phyloP scores from a whole-genome alignment of 1,140 invertebrate species.

The Hylaeus anthracinus region DNA sequence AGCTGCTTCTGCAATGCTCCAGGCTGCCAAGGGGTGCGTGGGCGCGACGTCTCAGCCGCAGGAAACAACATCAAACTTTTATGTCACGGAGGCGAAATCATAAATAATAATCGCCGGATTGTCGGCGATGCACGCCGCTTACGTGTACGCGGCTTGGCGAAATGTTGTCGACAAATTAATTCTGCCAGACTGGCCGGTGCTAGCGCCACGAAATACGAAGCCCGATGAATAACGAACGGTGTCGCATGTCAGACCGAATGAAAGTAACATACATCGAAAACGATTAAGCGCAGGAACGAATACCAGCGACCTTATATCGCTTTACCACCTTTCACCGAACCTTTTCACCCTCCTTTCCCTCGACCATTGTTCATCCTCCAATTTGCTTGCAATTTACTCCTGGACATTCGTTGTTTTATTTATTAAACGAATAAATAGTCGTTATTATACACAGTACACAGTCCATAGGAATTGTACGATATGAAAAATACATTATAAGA shows the following conservation, averaged over 20 bases:
- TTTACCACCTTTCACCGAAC: conserved; percentile 38
- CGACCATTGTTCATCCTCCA: conserved; percentile 4
- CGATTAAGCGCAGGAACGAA: conserved; percentile 34
- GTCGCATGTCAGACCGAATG: conserved; percentile 48
- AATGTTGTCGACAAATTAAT: conserved; percentile 60
- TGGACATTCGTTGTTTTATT: background rate
- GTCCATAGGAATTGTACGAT: no score
- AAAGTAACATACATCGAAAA: conserved; percentile 59
- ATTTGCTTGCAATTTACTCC: background rate
- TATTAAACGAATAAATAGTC: no score
- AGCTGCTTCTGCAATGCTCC: conserved; percentile 25
- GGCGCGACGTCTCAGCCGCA: conserved; percentile 54
- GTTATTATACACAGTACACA: no score
- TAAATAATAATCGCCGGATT: conserved; percentile 78
- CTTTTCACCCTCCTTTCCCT: conserved; percentile 2
- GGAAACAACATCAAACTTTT: conserved; percentile 68
- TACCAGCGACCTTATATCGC: conserved; percentile 2
- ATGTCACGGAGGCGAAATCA: conserved; percentile 63
- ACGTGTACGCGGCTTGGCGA: conserved; percentile 4
- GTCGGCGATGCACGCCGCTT: conserved; percentile 54
- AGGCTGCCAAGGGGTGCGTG: conserved; percentile 52
- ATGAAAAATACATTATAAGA: no score
- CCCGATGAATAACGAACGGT: conserved; percentile 59
- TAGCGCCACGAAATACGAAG: conserved; percentile 33
- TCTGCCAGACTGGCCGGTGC: conserved; percentile 28